phyloP scores from a whole-genome alignment of 2,888 invertebrate species.

The Lasioglossum morio region DNA sequence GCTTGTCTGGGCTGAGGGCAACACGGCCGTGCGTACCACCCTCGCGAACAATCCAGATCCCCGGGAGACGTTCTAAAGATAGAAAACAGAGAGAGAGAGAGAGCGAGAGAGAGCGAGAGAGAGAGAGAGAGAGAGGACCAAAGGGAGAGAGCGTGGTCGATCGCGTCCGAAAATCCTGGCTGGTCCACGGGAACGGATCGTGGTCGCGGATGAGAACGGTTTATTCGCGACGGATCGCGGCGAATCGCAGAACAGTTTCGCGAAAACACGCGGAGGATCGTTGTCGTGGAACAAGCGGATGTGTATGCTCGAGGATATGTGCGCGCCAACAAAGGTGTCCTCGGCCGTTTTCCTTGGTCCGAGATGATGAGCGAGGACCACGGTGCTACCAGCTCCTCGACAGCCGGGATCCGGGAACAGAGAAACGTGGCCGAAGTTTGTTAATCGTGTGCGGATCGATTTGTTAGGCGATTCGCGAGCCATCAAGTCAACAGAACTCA shows the following conservation, averaged over 20 bases:
- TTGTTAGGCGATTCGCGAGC: conserved; percentile 37
- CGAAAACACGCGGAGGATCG: conserved; percentile 22
- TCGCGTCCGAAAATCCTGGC: conserved; percentile 11
- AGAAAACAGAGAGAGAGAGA: conserved; percentile 50
- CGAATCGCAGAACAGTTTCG: conserved; percentile 4
- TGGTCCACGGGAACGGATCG: not conserved
- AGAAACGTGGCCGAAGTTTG: conserved; percentile 32
- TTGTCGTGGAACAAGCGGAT: not conserved
- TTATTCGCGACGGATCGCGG: not conserved
- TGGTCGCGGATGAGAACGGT: conserved; percentile 15
- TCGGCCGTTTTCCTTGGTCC: conserved; percentile 14
- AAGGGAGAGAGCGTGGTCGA: conserved; percentile 17
- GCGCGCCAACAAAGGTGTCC: conserved; percentile 40
- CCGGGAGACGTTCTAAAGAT: conserved; percentile 70
- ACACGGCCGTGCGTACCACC: conserved; percentile 67
- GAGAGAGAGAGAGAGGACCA: conserved; percentile 12
- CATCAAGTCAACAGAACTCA: conserved; percentile 19
- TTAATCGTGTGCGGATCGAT: conserved; percentile 57
- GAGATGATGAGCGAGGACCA: conserved; percentile 31
- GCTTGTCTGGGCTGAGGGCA: conserved; percentile 83
- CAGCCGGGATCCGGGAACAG: conserved; percentile 7
- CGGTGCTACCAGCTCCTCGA: conserved; percentile 27
- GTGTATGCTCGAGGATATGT: conserved; percentile 29
- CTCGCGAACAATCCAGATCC: conserved; percentile 52
- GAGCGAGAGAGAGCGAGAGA: conserved; percentile 20